Evolutionary conservation across 1,140 invertebrate species (phyloP), one percentile per base, ranked within the genome.

Genomic region (Cydia amplana): DNA sequence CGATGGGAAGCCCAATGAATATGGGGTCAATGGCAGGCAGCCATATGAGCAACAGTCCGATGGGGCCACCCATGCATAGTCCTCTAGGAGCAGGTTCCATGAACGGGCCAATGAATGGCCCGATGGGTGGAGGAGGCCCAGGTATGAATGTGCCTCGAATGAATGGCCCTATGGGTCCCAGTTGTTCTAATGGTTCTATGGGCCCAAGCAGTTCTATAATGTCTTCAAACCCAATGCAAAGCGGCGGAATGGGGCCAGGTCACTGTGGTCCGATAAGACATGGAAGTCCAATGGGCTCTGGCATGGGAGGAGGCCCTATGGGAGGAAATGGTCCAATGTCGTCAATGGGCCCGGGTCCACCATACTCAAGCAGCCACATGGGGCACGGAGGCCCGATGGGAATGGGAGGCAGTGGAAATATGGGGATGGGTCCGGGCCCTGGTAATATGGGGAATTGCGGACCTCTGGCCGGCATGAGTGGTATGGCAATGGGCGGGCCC

Each of bases 1-100:
- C 95, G 25, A 96, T 96, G 94, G 95, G 95, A 40, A 96, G 95
- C 85, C 95, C 95, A 1, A 95, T 96, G 93, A 96, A 94, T 79
- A 93, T 93, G 91, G 91, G 93, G 16, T 93, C 93, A 64, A 93
- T 93, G 92, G 89, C 93, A 75, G 93, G 93, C n/a, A 93, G 92
- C 74, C 93, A 94, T 74, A 95, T 95, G 93, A 94, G 94, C 77
- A 95, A 94, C 74, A 95, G 95, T 72, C 95, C 95, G 3, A 95
- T 95, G 94, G 94, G 95, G 6, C 93, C 90, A 79, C 93, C 93
- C 20, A 93, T 94, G 89, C 93, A 94, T 76, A 94, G 93, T 85
- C 94, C 94, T 49, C 81, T 94, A 32, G 93, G 92, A 67, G 87
- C 86, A 73, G 87, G 88, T 74, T 90, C 91, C 78, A 93, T 93